These are phyloP conservation scores for Urocynchramus pylzowi DNA, from an alignment of 2,113 vertebrate genomes.

Conservation along the genomic window DNA sequence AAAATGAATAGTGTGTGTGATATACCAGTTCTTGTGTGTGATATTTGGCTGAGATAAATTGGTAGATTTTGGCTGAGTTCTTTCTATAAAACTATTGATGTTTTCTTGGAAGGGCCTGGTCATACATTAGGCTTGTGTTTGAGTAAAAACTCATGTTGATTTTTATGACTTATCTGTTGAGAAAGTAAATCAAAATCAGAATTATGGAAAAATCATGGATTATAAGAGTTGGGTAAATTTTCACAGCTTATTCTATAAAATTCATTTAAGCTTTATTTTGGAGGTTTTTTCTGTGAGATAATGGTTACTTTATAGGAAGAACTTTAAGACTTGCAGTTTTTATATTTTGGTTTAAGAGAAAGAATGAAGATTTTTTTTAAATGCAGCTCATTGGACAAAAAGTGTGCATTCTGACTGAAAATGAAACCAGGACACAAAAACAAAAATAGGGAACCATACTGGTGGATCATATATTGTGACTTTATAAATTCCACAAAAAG, in stretches of 20 bases:
- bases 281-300: neutral
- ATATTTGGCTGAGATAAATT: neutral
- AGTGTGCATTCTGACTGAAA: neutral
- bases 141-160: neutral
- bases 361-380: neutral
- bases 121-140: neutral
- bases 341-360: neutral
- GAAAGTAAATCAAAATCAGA: neutral
- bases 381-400: neutral
- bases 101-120: neutral
- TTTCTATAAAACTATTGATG: neutral
- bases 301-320: neutral
- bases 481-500: neutral
- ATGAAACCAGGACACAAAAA: neutral
- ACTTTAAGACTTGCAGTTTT: neutral
- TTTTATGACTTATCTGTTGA: neutral
- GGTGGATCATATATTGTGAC: neutral
- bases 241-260: neutral
- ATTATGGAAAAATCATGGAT: neutral
- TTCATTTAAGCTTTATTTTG: neutral
- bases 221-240: neutral
- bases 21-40: neutral
- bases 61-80: neutral
- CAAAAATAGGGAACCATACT: neutral
- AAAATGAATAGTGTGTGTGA: neutral